These are phyloP conservation scores for Paradisaea rubra DNA, from an alignment of 2,113 vertebrate genomes.

Conservation along the genomic window DNA sequence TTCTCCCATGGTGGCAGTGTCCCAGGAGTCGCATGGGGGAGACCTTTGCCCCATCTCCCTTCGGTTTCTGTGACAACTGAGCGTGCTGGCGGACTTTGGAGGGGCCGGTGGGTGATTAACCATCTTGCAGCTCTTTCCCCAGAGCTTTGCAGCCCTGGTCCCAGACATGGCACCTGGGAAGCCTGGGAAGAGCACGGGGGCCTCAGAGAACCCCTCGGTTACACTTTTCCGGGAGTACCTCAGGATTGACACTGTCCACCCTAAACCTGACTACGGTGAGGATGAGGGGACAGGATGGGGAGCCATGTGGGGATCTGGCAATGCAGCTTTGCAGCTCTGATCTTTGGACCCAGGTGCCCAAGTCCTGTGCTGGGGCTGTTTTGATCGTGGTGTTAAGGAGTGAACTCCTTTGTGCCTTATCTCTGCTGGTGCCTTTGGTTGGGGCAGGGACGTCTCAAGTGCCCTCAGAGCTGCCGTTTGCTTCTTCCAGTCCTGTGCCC, in stretches of 20 bases:
- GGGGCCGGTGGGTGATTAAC: slow-evolving; percentile 22
- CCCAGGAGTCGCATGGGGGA: neutral
- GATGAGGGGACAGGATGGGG: neutral
- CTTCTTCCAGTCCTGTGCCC: neutral
- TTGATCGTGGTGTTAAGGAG: neutral
- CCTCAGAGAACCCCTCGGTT: slow-evolving; percentile 81
- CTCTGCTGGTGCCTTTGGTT: neutral
- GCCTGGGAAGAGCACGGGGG: neutral
- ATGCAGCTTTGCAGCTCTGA: accelerated
- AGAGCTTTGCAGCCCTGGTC: neutral
- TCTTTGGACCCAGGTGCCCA: neutral
- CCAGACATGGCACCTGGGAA: slow-evolving; percentile 34
- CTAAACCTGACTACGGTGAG: slow-evolving; percentile 92
- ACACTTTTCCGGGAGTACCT: slow-evolving; percentile 88
- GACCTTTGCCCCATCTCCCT: slow-evolving; percentile 10
- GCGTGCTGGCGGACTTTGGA: neutral
- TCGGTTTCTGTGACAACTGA: neutral
- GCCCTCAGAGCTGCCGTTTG: neutral
- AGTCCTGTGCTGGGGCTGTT: neutral
- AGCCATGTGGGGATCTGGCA: neutral
- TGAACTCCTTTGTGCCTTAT: neutral
- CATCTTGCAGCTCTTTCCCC: neutral
- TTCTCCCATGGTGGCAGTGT: neutral
- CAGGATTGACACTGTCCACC: slow-evolving; percentile 85
- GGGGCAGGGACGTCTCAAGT: neutral